These are phyloP conservation scores for Seira ritae DNA, from an alignment of 2,888 invertebrate genomes.

Conservation along the genomic window DNA sequence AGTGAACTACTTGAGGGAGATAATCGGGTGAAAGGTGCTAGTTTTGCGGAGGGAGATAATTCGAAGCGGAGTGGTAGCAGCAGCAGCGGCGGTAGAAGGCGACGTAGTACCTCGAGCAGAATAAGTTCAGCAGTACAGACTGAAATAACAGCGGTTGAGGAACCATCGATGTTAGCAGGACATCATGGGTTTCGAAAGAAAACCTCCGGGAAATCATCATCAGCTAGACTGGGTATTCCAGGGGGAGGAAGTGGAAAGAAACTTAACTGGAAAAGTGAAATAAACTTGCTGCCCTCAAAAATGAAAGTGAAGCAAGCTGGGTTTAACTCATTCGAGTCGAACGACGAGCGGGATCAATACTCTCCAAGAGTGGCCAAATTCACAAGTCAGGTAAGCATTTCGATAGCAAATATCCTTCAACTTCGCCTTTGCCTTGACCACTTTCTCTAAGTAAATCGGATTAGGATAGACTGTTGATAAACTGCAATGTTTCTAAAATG, in stretches of 20 bases:
- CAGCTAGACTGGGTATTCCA: constrained; percentile 44
- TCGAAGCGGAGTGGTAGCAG: constrained; percentile 37
- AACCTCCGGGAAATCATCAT: constrained; percentile 47
- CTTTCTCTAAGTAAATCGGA: not conserved
- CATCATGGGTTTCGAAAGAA: constrained; percentile 55
- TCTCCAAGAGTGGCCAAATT: constrained; percentile 73
- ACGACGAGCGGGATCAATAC: constrained; percentile 69
- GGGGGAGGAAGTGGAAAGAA: constrained; percentile 64
- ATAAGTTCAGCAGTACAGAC: constrained; percentile 71
- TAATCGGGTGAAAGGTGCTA: constrained; percentile 36
- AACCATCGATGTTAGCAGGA: constrained; percentile 45
- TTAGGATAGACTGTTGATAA: not conserved
- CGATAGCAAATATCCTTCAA: not conserved
- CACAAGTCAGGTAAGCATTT: constrained; percentile 72
- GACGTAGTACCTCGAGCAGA: constrained; percentile 52
- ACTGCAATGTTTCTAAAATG: not conserved
- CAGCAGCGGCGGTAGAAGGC: constrained; percentile 24
- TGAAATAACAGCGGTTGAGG: constrained; percentile 73
- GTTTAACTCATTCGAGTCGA: constrained; percentile 53
- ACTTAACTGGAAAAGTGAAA: constrained; percentile 73
- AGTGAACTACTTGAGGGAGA: constrained; percentile 47
- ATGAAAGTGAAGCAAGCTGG: constrained; percentile 67
- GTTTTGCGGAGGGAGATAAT: constrained; percentile 3
- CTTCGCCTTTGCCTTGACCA: not conserved
- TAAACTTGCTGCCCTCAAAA: constrained; percentile 72